Evolutionary conservation across 1,140 invertebrate species (phyloP), one percentile per base, ranked within the genome.

Genomic region (Drosophila biarmipes): DNA sequence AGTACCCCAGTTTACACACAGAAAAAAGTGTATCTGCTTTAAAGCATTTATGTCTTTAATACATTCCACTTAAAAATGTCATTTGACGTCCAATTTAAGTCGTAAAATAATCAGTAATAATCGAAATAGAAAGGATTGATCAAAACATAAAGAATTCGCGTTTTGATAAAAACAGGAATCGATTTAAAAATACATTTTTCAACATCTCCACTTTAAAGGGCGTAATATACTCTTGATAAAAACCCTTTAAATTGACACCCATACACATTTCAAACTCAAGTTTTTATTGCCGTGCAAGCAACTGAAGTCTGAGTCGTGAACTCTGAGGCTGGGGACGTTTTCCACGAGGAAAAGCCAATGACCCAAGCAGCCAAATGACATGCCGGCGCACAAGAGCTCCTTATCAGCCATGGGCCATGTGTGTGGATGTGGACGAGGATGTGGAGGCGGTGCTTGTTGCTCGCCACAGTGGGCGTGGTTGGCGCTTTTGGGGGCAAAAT

Each of bases 341-440:
- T 51, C 37, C 59, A 66, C 42, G 24, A 34, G 40, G 34, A 52
- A 55, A 62, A 82, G 80, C 53, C 73, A 86, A 81, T 80, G 73
- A 86, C 82, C 73, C 69, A 63, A 43, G 58, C 81, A 68, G 48
- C 73, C 61, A 78, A 86, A 80, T 80, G 73, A 78, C 81, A 80
- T 63, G 40, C 64, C 57, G 55, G 27, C 29, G 49, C 45, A 61
- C 49, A 59, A 72, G 19, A 6, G 56, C 55, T 43, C 27, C 80
- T 80, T 85, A 85, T 85, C 80, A 85, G 73, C 48, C 71, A 69
- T 69, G 61, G 46, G 67, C 67, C 71, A 66, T 75, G 73, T 75
- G 59, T 52, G 53, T 66, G 15, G 5, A 31, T 24, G 24, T 1
- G 29, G 29, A 31, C 10, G 29, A 10, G 29, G 29, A 6, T 49